These are phyloP conservation scores for Berghia stephanieae DNA, from an alignment of 1,140 invertebrate species.

Conservation along the genomic window DNA sequence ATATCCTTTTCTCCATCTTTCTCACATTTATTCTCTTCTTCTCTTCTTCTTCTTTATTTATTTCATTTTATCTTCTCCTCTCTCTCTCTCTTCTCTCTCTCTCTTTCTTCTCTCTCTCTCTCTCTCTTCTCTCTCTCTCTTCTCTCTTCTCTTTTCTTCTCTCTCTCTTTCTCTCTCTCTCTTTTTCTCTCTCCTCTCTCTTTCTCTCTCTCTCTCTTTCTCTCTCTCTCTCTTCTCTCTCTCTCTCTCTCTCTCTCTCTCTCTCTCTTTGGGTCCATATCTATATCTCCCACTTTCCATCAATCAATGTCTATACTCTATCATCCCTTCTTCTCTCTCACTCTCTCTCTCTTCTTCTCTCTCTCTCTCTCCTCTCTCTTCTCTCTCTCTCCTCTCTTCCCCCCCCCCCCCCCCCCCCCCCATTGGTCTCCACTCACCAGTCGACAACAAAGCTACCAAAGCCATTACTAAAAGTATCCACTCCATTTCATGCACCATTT, in stretches of 20 bases:
- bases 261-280: background rate
- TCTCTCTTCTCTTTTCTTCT: background rate
- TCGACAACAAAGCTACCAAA: no score
- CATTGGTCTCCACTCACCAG: no score
- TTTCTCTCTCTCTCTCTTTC: background rate
- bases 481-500: no score
- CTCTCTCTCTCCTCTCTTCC: background rate
- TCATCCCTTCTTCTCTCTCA: background rate
- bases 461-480: no score
- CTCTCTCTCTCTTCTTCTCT: background rate
- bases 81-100: background rate
- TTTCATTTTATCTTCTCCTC: background rate
- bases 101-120: background rate
- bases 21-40: background rate
- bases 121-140: background rate
- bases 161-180: conserved; percentile 3
- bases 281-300: background rate
- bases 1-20: background rate
- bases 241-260: background rate
- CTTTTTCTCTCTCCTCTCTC: background rate
- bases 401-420: conserved; percentile 12
- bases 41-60: background rate
- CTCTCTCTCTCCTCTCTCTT: background rate
- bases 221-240: background rate
- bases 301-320: background rate